A percentile compares a stretch with the other conserved stretches of the same genome.
Evolutionary conservation across 2,888 invertebrate species (phyloP).

Genomic region (Campoletis raptor): DNA sequence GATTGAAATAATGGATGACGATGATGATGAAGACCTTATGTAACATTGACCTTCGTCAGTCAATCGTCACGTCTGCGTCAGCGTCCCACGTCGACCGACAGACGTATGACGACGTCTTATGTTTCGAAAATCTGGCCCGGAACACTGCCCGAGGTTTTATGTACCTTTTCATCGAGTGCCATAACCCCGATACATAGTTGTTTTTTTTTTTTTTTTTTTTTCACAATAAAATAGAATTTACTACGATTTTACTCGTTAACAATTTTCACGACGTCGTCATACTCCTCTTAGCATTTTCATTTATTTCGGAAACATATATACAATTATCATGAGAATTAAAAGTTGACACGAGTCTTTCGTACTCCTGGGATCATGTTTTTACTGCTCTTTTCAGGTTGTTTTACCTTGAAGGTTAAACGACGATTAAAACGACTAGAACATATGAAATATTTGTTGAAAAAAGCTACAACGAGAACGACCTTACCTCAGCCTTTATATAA

Average conservation of each 20-base stretch:
- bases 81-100: constrained; percentile 63
- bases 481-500: constrained; percentile 69
- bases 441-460: constrained; percentile 1
- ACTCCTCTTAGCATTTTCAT: background rate
- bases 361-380: background rate
- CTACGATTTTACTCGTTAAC: constrained; percentile 3
- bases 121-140: constrained; percentile 65
- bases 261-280: background rate
- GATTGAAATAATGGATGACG: constrained; percentile 49
- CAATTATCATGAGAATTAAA: background rate
- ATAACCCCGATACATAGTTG: constrained; percentile 23
- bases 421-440: background rate
- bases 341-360: background rate
- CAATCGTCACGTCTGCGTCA: constrained; percentile 77
- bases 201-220: background rate
- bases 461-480: constrained; percentile 54
- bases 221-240: constrained; percentile 9
- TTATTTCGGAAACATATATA: background rate
- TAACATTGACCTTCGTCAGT: constrained; percentile 82
- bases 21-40: constrained; percentile 75
- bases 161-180: constrained; percentile 42
- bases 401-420: background rate
- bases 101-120: constrained; percentile 64
- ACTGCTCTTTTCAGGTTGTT: background rate
- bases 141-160: constrained; percentile 18